Evolutionary conservation across 35 echinoderm and acorn worm genomes (phyloP), one percentile per base, ranked within the genome.

Genomic region (Eucidaris tribuloides): DNA sequence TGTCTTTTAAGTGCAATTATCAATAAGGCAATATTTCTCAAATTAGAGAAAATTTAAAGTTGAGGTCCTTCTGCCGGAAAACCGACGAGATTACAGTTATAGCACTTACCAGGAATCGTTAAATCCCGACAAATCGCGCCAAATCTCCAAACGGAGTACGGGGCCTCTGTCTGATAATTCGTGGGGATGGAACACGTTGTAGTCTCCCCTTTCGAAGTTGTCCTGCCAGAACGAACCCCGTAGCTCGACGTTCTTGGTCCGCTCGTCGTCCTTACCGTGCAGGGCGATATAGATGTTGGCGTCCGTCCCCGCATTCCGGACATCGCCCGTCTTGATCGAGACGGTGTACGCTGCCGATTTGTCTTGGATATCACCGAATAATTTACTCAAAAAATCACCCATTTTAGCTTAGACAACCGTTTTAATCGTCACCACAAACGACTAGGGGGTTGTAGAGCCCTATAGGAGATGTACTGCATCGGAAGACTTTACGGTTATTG

Each of bases 261-360:
- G 30, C 17, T 72, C 58, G 1, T 87, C 86, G 19, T 85, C 45
- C 14, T 45, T 34, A 46, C 84, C 65, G 40, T 79, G 30, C 9
- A 94, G 66, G 4, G 76, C 63, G 14, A 94, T 81, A 27, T 86
- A 74, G 7, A 94, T 71, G n/a, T 85, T 90, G 2, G 92, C 81
- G 41, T 94, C 87, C n/a, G 87, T 94, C 3, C 92, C 92, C 0
- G 87, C 86, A 18, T 83, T 83, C 14, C 87, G 87, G 1, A 39
- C 37, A 34, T 93, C 91, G 1, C 85, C 79, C 28, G 91, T 93
- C 62, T 83, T 88, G 3, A 93, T 85, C 9, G 34, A 40, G 19
- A 74, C 42, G 13, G 46, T 81, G 49, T 77, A 86, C 31, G 71
- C 48, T 41, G 84, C 41, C 62, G 60, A 20, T 1, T 58, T 39